Evolutionary conservation across 1,140 invertebrate species (phyloP), one percentile per base, ranked within the genome.

Genomic region (Caenorhabditis remanei): DNA sequence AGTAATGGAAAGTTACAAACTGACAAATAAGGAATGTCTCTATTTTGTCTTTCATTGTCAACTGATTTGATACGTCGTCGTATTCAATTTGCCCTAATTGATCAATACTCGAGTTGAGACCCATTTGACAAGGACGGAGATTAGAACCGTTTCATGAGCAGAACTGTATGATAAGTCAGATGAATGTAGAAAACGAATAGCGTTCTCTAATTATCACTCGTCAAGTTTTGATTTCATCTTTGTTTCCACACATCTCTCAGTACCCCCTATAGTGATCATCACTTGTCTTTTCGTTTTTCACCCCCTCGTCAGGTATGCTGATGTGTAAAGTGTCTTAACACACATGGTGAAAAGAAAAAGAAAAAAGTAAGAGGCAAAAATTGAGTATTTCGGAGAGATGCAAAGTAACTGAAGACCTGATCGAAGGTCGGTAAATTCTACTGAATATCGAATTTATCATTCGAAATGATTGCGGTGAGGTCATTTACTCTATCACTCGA

Each of bases 21-120:
- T 79, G 46, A 46, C 71, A 79, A 79, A 21, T 32, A 79, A 79
- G 41, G 43, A 79, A 24, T 79, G 71, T 79, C 71, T 53, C 71
- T 79, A 53, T 79, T 50, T 79, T 61, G 65, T 79, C 71, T 79
- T 79, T 79, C 71, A 19, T 53, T 79, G 71, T 50, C 71, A 79
- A 79, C 71, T 79, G 71, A 79, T 79, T 79, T 79, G 71, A 79
- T 79, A 79, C 46, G 71, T 71, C 65, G 63, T 48, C 46, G 71
- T 79, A 63, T 63, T 63, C 61, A 13, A 14, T 32, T 63, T 79
- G 71, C 14, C 71, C 40, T 79, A 79, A 79, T 79, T 79, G 71
- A 79, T 79, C 71, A 50, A 79, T 79, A 53, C 71, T 79, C 46
- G 71, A 79, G 71, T 79, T 79, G 71, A 79, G 13, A 14, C 7